A percentile compares a stretch with the other conserved stretches of the same genome.
Conservation (phyloP, 2,113 vertebrate genomes). For the Australoheros scitulus region DNA sequence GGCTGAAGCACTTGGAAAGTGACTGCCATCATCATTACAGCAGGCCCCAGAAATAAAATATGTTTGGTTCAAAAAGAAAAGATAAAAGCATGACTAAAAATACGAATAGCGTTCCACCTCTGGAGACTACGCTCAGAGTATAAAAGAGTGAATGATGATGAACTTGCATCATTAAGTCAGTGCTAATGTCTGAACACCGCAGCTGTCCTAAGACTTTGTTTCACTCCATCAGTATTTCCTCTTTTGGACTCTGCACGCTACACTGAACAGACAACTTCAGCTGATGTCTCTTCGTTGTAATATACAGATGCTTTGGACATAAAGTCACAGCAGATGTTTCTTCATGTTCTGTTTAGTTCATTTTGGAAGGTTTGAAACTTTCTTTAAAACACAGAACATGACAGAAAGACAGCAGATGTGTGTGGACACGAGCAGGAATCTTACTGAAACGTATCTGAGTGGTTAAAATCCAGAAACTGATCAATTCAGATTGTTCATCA, state of each 20-base stretch:
- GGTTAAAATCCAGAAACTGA: not conserved
- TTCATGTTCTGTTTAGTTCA: not conserved
- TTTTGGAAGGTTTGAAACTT: not conserved
- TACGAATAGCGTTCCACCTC: not conserved
- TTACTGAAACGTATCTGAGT: accelerated
- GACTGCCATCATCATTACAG: no score
- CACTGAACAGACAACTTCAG: not conserved
- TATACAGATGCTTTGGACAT: no score
- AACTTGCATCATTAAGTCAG: not conserved
- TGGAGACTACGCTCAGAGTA: not conserved
- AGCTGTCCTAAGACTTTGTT: not conserved
- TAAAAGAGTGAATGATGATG: not conserved
- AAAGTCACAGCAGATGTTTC: not conserved
- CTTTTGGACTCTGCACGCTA: not conserved
- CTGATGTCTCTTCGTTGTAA: not conserved
- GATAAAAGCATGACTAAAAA: not conserved
- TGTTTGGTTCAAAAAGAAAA: not conserved
- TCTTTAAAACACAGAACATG: not conserved
- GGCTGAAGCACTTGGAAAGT: no score
- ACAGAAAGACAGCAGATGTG: not conserved
- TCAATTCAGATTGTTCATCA: not conserved
- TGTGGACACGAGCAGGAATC: not conserved
- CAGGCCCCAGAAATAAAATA: no score
- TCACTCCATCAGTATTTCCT: not conserved
- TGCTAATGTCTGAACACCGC: no score